These are phyloP conservation scores for Morphnarchus princeps DNA, from an alignment of 2,113 vertebrate species.

Conservation along the genomic window DNA sequence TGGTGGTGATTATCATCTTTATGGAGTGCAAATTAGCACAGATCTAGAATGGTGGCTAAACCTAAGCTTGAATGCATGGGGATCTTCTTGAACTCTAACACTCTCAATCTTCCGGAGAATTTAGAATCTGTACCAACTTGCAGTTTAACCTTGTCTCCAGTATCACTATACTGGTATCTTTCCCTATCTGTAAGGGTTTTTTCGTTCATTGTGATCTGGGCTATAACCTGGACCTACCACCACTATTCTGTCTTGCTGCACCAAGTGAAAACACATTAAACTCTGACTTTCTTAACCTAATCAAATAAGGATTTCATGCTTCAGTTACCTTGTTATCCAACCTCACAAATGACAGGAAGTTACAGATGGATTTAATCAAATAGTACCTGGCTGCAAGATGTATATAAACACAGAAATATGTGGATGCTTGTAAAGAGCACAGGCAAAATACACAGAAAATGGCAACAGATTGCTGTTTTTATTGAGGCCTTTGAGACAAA, in stretches of 20 bases:
- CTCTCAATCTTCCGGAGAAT: background rate
- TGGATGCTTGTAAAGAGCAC: background rate
- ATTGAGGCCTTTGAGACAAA: background rate
- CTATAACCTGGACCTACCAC: background rate
- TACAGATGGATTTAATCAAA: background rate
- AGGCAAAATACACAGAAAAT: background rate
- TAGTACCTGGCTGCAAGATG: background rate
- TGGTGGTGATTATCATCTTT: background rate
- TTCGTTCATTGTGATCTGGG: background rate
- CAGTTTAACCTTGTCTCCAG: background rate
- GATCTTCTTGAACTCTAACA: background rate
- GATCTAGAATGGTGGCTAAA: background rate
- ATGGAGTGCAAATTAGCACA: background rate
- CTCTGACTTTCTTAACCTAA: background rate
- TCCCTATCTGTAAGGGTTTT: background rate
- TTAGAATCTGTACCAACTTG: background rate
- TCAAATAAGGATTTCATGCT: background rate
- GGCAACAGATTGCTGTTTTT: background rate
- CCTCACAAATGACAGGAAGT: background rate
- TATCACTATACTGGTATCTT: background rate
- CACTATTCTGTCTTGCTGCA: background rate
- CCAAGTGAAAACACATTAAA: background rate
- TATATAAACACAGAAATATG: background rate
- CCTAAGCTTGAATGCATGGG: background rate
- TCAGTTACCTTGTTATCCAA: background rate